A percentile compares a stretch with the other conserved stretches of the same genome.
Evolutionary conservation across 2,113 vertebrate species (phyloP).

Genomic region (Ifrita kowaldi): DNA sequence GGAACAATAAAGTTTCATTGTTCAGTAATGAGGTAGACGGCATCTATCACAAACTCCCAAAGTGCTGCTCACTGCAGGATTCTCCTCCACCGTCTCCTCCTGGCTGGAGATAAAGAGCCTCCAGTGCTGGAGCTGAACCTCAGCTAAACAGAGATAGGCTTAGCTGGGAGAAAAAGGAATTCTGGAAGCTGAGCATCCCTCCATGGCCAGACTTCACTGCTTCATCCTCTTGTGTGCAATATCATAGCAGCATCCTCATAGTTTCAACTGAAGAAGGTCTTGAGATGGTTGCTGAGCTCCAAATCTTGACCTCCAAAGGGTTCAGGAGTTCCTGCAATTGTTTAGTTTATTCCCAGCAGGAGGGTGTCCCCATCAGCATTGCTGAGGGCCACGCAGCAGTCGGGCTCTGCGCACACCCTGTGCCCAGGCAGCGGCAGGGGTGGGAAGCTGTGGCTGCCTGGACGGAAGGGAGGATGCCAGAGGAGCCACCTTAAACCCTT

Average conservation of each 20-base stretch:
- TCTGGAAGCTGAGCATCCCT: not conserved
- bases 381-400: accelerated
- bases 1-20: constrained; percentile 64
- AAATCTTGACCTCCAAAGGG: not conserved
- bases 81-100: constrained; percentile 1
- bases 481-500: not conserved
- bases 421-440: not conserved
- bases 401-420: not conserved
- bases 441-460: not conserved
- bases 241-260: not conserved
- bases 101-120: not conserved
- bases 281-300: not conserved
- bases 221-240: not conserved
- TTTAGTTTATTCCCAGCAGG: accelerated
- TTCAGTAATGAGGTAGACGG: constrained; percentile 49
- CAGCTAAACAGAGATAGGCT: not conserved
- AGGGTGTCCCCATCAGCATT: accelerated
- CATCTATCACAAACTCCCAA: constrained; percentile 57
- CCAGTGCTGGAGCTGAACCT: not conserved
- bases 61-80: constrained; percentile 46
- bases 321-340: not conserved
- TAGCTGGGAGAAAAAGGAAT: not conserved
- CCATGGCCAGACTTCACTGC: not conserved
- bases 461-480: not conserved
- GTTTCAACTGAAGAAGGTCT: not conserved